Percentiles rank a stretch among this genome's conserved stretches.
Evolutionary conservation across 92 coral and sea anemone genomes (phyloP).

Genomic region (Porites lobata): DNA sequence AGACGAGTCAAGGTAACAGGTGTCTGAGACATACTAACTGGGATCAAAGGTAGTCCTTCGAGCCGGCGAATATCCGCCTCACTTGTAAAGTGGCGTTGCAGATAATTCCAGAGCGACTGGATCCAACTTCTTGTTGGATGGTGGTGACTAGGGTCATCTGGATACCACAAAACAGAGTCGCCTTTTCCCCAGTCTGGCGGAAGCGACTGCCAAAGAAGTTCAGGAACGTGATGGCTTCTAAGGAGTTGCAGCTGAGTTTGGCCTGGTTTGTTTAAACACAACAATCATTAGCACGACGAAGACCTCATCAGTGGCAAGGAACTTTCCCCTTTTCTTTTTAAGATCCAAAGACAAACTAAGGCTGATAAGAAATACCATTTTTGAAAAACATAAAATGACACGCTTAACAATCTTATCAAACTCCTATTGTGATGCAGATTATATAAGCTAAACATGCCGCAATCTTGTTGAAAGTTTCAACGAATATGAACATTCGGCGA

Average conservation of each 20-base stretch:
- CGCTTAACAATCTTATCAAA: too few species aligned
- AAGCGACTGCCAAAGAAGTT: constrained; percentile 52
- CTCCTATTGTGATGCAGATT: too few species aligned
- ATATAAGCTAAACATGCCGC: too few species aligned
- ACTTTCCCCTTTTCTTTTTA: not conserved
- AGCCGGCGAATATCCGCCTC: constrained; percentile 35
- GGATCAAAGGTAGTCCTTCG: constrained; percentile 68
- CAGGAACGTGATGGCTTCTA: constrained; percentile 42
- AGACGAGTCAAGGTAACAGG: constrained; percentile 51
- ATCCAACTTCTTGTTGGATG: constrained; percentile 86
- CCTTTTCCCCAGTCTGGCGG: constrained; percentile 58
- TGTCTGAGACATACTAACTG: constrained; percentile 34
- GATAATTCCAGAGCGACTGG: constrained; percentile 76
- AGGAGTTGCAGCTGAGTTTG: constrained; percentile 66
- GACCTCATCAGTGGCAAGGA: not conserved
- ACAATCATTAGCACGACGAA: not conserved
- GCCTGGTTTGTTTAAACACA: constrained; percentile 14
- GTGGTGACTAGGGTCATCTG: constrained; percentile 22
- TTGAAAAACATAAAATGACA: too few species aligned
- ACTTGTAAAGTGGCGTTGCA: constrained; percentile 46
- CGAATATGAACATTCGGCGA: too few species aligned
- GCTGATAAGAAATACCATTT: too few species aligned
- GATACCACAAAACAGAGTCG: constrained; percentile 68
- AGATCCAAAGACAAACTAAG: too few species aligned
- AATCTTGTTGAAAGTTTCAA: too few species aligned